Evolutionary conservation across 2,888 invertebrate species (phyloP).

Genomic region (Arenicola marina): DNA sequence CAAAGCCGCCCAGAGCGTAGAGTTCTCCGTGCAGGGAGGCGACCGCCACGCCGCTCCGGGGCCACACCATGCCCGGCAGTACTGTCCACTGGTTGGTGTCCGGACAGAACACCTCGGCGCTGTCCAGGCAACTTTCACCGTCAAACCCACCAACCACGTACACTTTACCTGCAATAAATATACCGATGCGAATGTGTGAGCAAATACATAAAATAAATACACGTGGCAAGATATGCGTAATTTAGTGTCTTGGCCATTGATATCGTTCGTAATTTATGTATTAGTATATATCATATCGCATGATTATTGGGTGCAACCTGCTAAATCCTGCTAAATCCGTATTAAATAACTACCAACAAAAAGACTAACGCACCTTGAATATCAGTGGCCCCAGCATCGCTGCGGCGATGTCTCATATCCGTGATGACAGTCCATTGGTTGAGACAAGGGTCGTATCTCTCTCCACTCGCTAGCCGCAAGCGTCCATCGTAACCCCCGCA

Average conservation of each 20-base stretch:
- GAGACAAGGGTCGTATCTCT: conserved; percentile 79
- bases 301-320: no score
- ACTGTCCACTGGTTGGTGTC: conserved; percentile 74
- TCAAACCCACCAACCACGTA: conserved; percentile 83
- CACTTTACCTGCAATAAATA: conserved; percentile 68
- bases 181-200: no score
- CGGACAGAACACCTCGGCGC: conserved; percentile 77
- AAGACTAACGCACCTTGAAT: conserved; percentile 63
- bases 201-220: no score
- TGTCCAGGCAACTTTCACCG: conserved; percentile 75
- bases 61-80: conserved; percentile 72
- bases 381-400: conserved; percentile 78
- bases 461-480: conserved; percentile 83
- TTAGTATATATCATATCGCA: no score
- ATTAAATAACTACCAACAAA: no score
- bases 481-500: conserved; percentile 66
- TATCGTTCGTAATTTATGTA: no score
- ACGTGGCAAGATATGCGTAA: no score
- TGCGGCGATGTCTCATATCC: conserved; percentile 77
- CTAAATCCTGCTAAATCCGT: no score
- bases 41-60: conserved; percentile 77
- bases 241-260: no score
- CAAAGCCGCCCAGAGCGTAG: conserved; percentile 82
- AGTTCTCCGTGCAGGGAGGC: conserved; percentile 71
- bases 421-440: conserved; percentile 83